Base-by-base conservation (phyloP, 2,113 vertebrate species). In the Prochilodus magdalenae region DNA sequence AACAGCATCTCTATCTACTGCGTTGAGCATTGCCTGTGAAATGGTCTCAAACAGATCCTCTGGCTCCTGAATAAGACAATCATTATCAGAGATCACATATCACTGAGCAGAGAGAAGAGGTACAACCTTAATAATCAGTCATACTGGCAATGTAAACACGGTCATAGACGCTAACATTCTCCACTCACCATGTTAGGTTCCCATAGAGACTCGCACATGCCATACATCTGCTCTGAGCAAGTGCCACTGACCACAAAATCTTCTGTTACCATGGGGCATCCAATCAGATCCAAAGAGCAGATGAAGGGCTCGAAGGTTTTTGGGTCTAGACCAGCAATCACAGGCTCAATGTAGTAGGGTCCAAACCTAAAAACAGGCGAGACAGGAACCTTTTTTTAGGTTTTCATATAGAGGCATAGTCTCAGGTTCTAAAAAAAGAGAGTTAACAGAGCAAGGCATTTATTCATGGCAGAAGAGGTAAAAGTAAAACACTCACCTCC, bases 141-240 rank as follows among this genome's bases (percentile, higher is more conserved):
- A 73, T 14, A 30, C 1, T 14, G 29, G 14, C 29, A 49, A 49
- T 27, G 33, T 73, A 3, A 49, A 1, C 20, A 7, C 8, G 1
- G 8, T 44, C 8, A 44, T 44, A 6, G 33, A 36, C 6, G 33
- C 33, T 36, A 36, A 36, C n/a, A n/a, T 36, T 3, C 3, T 44
- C 27, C 3, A 90, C 98, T 96, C 81, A 99, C 97, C 97, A 99
- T 95, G 88, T 97, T 88, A 0, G 96, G 96, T 89, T 97, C 96
- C 98, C 97, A 99, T 81, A 99, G 93, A 33, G 97, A 98, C 84
- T 99, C 97, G 0, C 97, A 99, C 97, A 99, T 99, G 65, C 98
- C 98, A 0, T 98, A 99, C 97, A 99, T 99, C 90, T 99, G 98
- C 89, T 99, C 97, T 0, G 97, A 93, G 85, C 97, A 98, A 36